Percentiles rank a stretch among this genome's conserved stretches.
Conservation (phyloP, 2,888 invertebrate genomes). For the Dryococelus australis region DNA sequence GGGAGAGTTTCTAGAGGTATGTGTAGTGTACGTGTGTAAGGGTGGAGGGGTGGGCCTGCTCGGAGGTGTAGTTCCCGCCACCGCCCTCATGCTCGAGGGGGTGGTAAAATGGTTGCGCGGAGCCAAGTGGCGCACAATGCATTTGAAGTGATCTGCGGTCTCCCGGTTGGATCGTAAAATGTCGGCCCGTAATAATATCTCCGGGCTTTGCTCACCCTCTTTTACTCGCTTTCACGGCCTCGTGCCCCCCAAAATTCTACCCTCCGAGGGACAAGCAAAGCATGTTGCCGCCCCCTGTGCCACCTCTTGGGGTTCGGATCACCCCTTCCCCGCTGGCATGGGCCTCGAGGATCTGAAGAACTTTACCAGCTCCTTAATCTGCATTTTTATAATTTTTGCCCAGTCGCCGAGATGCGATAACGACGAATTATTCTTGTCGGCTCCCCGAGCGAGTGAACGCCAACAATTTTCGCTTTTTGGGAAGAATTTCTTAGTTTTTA, state of each 20-base stretch:
- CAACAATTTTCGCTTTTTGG: not conserved
- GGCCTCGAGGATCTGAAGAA: too few species aligned
- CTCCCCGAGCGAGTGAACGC: not conserved
- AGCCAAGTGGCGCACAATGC: conserved; percentile 28
- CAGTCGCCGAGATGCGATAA: not conserved
- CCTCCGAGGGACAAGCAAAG: not conserved
- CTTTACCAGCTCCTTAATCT: not conserved
- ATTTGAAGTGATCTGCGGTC: conserved; percentile 28
- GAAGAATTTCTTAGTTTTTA: too few species aligned
- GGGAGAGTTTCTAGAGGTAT: not conserved
- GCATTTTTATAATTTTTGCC: not conserved
- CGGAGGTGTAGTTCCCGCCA: not conserved
- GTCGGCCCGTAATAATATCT: conserved; percentile 26
- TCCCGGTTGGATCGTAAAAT: conserved; percentile 27
- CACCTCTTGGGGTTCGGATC: not conserved
- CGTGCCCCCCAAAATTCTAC: not conserved
- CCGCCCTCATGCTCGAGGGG: not conserved
- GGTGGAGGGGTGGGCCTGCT: not conserved
- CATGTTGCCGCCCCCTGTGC: not conserved
- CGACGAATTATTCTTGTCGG: not conserved
- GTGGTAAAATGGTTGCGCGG: not conserved
- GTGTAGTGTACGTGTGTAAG: not conserved
- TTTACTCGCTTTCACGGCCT: too few species aligned
- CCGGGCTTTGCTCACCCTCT: conserved; percentile 1
- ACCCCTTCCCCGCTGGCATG: not conserved